Conservation (phyloP, 2,888 invertebrate species). For the Spialia ferax region DNA sequence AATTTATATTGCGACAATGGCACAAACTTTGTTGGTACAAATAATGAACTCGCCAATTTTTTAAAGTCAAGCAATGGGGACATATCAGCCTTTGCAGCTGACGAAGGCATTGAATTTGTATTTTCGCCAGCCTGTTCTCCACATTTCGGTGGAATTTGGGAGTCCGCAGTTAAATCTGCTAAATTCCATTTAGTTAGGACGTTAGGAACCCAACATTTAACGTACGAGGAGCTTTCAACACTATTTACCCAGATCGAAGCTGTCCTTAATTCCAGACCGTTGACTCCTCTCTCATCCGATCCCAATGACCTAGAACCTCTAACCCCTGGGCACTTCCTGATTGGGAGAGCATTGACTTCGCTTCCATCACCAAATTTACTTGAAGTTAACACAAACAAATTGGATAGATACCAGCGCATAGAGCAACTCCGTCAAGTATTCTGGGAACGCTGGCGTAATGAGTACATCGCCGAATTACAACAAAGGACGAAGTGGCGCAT, state of each 20-base stretch:
- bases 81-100: neutral
- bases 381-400: conserved; percentile 25
- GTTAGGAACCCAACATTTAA: conserved; percentile 3
- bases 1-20: conserved; percentile 2
- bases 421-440: conserved; percentile 30
- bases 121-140: conserved; percentile 9
- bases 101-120: conserved; percentile 6
- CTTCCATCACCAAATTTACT: conserved; percentile 18
- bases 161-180: conserved; percentile 7
- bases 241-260: conserved; percentile 5
- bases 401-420: conserved; percentile 27
- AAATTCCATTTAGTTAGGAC: conserved; percentile 4
- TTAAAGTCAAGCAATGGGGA: conserved; percentile 9
- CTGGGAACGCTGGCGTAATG: conserved; percentile 37
- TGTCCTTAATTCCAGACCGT: conserved; percentile 3
- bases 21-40: conserved; percentile 6
- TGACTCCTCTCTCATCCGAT: conserved; percentile 8
- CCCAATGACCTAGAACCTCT: neutral
- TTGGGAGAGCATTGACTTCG: neutral
- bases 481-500: conserved; percentile 39
- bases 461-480: conserved; percentile 43
- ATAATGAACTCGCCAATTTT: conserved; percentile 7
- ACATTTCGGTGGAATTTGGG: conserved; percentile 4
- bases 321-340: neutral
- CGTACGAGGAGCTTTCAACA: conserved; percentile 3